These are phyloP conservation scores for Lagria hirta DNA, from an alignment of 2,888 invertebrate genomes.

Conservation along the genomic window DNA sequence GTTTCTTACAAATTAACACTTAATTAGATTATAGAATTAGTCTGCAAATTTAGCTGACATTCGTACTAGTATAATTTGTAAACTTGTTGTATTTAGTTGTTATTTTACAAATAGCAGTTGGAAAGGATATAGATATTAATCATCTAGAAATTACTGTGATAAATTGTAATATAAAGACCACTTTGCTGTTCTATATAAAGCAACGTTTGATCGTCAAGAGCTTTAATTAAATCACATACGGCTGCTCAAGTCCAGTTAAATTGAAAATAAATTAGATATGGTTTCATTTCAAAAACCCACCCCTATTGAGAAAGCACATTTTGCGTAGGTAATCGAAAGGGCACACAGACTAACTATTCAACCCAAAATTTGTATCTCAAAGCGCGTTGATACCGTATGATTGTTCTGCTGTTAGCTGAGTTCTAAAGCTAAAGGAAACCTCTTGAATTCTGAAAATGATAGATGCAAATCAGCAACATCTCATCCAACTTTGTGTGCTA, in stretches of 20 bases:
- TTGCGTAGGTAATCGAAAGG: no score
- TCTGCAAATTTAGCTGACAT: not conserved
- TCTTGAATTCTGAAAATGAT: constrained; percentile 3
- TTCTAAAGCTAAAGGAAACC: no score
- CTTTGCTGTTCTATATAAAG: no score
- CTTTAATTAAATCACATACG: constrained; percentile 27
- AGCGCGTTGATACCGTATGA: no score
- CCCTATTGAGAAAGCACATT: constrained; percentile 17
- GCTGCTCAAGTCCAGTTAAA: constrained; percentile 24
- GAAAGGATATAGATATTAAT: no score
- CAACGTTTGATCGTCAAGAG: constrained; percentile 20
- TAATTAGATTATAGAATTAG: no score
- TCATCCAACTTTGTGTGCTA: constrained; percentile 21
- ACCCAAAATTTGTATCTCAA: no score
- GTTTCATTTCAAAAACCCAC: constrained; percentile 19
- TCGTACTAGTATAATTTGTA: constrained; percentile 11
- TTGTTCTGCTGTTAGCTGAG: no score
- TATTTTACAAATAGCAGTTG: not conserved
- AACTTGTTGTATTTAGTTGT: constrained; percentile 6
- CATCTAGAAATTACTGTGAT: no score
- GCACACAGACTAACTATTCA: no score
- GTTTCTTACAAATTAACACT: no score
- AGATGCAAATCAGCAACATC: constrained; percentile 24
- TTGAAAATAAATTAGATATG: constrained; percentile 27
- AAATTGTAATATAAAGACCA: no score